These are phyloP conservation scores for Lithobates pipiens DNA, from an alignment of 2,797 vertebrate genomes.

Conservation along the genomic window DNA sequence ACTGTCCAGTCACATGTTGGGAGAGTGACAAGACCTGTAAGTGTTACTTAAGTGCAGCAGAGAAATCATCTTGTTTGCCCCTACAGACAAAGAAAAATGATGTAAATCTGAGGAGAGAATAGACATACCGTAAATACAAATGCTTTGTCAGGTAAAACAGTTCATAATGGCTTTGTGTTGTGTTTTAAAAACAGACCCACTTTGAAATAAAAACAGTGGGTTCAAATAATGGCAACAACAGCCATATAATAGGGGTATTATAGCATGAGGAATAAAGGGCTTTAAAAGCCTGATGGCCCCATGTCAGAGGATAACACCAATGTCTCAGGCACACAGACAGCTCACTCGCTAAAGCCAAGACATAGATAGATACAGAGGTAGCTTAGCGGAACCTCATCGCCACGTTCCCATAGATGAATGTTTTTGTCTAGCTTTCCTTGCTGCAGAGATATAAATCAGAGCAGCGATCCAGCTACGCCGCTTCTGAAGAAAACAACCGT, in stretches of 20 bases:
- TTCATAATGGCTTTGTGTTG: too few relatives aligned
- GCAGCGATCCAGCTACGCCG: constrained; percentile 44
- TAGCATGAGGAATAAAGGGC: neutral
- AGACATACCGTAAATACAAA: too few relatives aligned
- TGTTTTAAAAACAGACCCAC: neutral
- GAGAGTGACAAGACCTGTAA: too few relatives aligned
- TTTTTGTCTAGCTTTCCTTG: constrained; percentile 58
- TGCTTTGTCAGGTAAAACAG: too few relatives aligned
- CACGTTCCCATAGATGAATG: constrained; percentile 58
- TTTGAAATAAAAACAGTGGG: neutral
- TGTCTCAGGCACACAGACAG: constrained; percentile 20
- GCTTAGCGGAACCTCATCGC: constrained; percentile 48
- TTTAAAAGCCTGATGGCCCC: neutral
- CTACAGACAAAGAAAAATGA: too few relatives aligned
- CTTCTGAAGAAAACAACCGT: constrained; percentile 54
- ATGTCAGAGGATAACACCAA: constrained; percentile 12
- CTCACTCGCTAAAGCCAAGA: constrained; percentile 4
- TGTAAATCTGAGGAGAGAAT: too few relatives aligned
- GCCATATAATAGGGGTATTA: neutral
- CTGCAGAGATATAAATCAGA: constrained; percentile 63
- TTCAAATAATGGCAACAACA: neutral
- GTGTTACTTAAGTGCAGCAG: too few relatives aligned
- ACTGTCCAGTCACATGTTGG: too few relatives aligned
- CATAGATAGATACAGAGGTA: constrained; percentile 29
- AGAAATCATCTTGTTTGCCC: too few relatives aligned